Evolutionary conservation across 1,140 invertebrate genomes (phyloP).

Genomic region (Zaprionus africanus): DNA sequence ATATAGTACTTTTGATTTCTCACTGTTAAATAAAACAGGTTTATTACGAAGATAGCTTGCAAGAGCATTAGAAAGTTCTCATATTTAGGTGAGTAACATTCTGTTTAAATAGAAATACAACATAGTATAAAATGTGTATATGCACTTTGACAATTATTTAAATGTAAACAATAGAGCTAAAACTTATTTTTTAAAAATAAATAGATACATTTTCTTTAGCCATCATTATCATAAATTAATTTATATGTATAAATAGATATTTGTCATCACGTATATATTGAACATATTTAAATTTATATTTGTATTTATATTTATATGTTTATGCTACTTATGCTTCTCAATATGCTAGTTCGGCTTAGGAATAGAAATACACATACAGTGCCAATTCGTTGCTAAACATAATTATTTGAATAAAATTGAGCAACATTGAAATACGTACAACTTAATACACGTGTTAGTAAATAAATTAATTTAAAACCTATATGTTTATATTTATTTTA

Average conservation of each 20-base stretch:
- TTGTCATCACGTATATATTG: too few relatives aligned
- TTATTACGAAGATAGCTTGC: not conserved
- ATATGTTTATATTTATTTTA: not conserved
- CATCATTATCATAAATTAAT: not conserved
- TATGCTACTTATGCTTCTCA: too few relatives aligned
- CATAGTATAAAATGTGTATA: not conserved
- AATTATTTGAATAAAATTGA: not conserved
- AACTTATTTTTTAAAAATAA: not conserved
- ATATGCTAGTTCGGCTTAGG: too few relatives aligned
- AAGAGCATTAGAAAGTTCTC: not conserved
- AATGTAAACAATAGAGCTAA: too few relatives aligned
- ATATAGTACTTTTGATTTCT: not conserved
- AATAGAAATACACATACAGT: not conserved
- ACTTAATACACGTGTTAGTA: too few relatives aligned
- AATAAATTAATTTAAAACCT: too few relatives aligned
- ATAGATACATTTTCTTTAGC: not conserved
- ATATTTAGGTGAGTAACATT: not conserved
- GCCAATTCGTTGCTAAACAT: not conserved
- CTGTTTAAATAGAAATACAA: not conserved
- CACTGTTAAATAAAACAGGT: not conserved
- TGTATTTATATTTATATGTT: too few relatives aligned
- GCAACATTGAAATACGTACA: too few relatives aligned
- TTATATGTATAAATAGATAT: not conserved
- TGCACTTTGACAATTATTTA: not conserved
- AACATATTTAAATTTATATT: too few relatives aligned